Percentiles rank a stretch among this genome's conserved stretches.
Conservation (phyloP, 2,113 vertebrate genomes). For the Psittacula cyanocephala region DNA sequence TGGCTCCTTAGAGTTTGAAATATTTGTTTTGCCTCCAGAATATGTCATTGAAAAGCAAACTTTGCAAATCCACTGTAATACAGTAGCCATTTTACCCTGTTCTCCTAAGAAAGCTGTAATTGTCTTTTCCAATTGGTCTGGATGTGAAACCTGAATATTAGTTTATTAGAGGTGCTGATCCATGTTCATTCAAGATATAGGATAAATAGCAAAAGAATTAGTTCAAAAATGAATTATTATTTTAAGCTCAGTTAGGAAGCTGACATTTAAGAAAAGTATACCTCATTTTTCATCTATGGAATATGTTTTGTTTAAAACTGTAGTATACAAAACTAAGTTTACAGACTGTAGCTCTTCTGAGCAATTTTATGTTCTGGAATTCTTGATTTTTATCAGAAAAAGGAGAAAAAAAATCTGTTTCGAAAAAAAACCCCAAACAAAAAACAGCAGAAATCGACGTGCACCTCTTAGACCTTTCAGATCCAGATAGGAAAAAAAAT, state of each 20-base stretch:
- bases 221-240: neutral
- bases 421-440: too few relatives aligned
- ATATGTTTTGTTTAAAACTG: neutral
- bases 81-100: neutral
- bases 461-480: neutral
- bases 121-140: neutral
- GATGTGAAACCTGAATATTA: neutral
- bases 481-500: neutral
- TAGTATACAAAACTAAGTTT: neutral
- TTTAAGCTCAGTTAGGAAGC: neutral
- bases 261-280: neutral
- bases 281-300: neutral
- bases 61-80: neutral
- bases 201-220: neutral
- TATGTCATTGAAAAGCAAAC: neutral
- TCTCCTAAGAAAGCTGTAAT: neutral
- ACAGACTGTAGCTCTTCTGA: neutral
- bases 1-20: neutral
- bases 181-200: neutral
- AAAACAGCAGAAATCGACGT: neutral
- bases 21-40: neutral
- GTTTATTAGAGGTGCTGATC: neutral
- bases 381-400: neutral
- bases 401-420: neutral
- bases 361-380: neutral